These are phyloP conservation scores for Trachurus trachurus DNA, from an alignment of 2,797 vertebrate species.

Conservation along the genomic window DNA sequence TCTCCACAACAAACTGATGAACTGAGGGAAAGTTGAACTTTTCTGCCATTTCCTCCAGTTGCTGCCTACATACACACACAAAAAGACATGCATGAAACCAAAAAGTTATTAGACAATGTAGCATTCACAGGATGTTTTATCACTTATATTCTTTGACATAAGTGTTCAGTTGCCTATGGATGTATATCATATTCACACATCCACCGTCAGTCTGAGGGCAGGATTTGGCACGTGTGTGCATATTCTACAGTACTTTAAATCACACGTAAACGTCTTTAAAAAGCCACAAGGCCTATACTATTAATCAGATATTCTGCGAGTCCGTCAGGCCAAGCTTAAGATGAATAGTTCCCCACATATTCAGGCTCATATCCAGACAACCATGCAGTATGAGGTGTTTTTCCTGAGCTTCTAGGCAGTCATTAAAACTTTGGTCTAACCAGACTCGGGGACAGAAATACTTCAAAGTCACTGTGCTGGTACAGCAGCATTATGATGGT, in stretches of 20 bases:
- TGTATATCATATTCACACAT: slow-evolving; percentile 1
- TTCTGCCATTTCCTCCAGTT: slow-evolving; percentile 92
- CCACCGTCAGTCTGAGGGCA: background rate
- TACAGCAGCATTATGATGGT: slow-evolving; percentile 63
- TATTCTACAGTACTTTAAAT: slow-evolving; percentile 23
- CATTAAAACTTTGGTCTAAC: slow-evolving; percentile 64
- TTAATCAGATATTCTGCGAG: slow-evolving; percentile 53
- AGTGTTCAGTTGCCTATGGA: background rate
- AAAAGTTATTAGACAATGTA: background rate
- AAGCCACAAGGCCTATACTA: slow-evolving; percentile 35
- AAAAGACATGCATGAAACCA: background rate
- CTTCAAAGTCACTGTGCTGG: slow-evolving; percentile 64
- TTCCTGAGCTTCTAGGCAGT: slow-evolving; percentile 56
- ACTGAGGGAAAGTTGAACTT: slow-evolving; percentile 85
- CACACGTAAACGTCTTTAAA: slow-evolving; percentile 37
- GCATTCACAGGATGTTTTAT: background rate
- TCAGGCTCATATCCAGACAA: slow-evolving; percentile 57
- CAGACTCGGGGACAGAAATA: slow-evolving; percentile 69
- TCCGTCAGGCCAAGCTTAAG: slow-evolving; percentile 22
- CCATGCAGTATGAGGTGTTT: slow-evolving; percentile 56
- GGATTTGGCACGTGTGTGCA: slow-evolving; percentile 16
- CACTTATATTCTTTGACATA: background rate
- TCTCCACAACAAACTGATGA: slow-evolving; percentile 85
- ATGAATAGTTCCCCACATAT: slow-evolving; percentile 56
- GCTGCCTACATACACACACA: slow-evolving; percentile 83